These are phyloP conservation scores for Calliphora vomitoria DNA, from an alignment of 2,888 invertebrate genomes.

Conservation along the genomic window DNA sequence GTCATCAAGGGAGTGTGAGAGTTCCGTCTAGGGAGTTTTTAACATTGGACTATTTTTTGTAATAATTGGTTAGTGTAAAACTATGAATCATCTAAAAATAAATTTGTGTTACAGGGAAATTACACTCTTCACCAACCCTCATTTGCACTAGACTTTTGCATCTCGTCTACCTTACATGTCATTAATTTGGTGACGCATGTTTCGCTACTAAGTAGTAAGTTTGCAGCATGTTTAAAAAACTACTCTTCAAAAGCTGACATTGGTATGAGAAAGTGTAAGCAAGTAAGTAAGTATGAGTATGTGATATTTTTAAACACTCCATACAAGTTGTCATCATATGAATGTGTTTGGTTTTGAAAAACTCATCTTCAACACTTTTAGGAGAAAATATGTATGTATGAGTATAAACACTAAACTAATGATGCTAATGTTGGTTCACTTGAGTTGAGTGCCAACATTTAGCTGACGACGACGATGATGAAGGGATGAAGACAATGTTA, in stretches of 20 bases:
- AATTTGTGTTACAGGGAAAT: neutral
- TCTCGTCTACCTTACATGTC: neutral
- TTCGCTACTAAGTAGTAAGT: constrained; percentile 36
- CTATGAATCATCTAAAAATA: neutral
- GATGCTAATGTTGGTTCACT: constrained; percentile 73
- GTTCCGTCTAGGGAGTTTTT: no score
- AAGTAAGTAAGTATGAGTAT: neutral
- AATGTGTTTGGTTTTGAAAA: constrained; percentile 51
- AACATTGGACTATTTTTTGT: no score
- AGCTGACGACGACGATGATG: constrained; percentile 52
- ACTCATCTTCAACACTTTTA: constrained; percentile 65
- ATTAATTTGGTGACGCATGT: constrained; percentile 33
- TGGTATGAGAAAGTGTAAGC: neutral
- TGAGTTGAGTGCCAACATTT: constrained; percentile 73
- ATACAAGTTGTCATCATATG: constrained; percentile 46
- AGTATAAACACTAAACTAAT: constrained; percentile 70
- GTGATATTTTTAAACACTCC: constrained; percentile 55
- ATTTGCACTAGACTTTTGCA: neutral
- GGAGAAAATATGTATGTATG: constrained; percentile 41
- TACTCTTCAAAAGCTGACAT: constrained; percentile 26
- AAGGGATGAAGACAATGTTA: neutral
- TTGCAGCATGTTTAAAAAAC: constrained; percentile 26
- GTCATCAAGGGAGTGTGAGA: no score
- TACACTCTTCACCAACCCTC: neutral
- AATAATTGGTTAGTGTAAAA: no score